Percentiles rank a stretch among this genome's conserved stretches.
Evolutionary conservation across 2,888 invertebrate genomes (phyloP).

Genomic region (Ectropis crepuscularia): DNA sequence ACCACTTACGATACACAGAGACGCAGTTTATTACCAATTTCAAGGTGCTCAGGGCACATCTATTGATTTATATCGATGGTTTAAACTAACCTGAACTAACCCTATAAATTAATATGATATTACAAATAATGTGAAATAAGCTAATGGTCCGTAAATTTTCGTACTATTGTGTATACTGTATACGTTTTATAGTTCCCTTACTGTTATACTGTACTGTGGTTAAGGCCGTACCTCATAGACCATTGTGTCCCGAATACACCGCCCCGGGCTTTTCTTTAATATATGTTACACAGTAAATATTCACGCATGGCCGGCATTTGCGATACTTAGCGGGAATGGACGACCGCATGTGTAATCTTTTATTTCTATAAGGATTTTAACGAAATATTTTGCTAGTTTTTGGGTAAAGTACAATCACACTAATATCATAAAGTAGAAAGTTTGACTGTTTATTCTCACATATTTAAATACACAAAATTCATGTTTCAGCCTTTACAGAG

Average conservation of each 20-base stretch:
- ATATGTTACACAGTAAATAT: conserved; percentile 30
- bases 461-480: too few relatives aligned
- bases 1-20: too few relatives aligned
- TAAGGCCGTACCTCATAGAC: conserved; percentile 1
- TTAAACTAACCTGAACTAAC: too few relatives aligned
- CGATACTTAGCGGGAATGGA: conserved; percentile 23
- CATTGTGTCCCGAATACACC: conserved; percentile 26
- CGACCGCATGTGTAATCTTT: conserved; percentile 6
- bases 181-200: background rate
- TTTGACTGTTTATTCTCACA: too few relatives aligned
- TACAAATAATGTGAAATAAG: too few relatives aligned
- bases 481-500: too few relatives aligned
- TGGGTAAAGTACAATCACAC: background rate
- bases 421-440: background rate
- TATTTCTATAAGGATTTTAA: conserved; percentile 6
- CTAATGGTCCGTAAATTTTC: too few relatives aligned
- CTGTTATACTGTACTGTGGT: conserved; percentile 10
- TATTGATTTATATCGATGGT: too few relatives aligned
- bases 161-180: too few relatives aligned
- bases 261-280: conserved; percentile 25
- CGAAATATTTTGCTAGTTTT: background rate
- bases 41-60: too few relatives aligned
- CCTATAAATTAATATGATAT: too few relatives aligned
- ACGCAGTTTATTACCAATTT: too few relatives aligned
- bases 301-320: conserved; percentile 18